Conservation (phyloP, 2,888 invertebrate species). For the Mesorhabditis sp. region DNA sequence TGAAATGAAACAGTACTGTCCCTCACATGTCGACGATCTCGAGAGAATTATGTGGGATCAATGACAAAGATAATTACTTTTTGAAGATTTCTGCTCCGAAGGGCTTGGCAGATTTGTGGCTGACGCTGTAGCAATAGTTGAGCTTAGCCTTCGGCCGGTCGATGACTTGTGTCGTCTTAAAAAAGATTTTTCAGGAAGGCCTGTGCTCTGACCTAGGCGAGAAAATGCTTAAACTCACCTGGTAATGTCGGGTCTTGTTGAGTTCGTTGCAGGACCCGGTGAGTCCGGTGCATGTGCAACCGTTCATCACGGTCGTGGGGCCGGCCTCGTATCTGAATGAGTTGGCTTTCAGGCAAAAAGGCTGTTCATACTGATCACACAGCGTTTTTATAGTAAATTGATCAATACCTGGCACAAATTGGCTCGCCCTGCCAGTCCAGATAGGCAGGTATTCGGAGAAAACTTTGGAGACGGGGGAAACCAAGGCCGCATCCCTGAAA, state of each 20-base stretch:
- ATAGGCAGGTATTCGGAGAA: constrained; percentile 51
- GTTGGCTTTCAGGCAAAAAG: not conserved
- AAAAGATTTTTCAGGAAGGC: not conserved
- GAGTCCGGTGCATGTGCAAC: constrained; percentile 55
- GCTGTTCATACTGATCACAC: not conserved
- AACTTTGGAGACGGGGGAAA: constrained; percentile 49
- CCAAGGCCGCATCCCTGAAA: constrained; percentile 53
- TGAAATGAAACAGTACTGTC: constrained; percentile 55
- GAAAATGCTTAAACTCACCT: constrained; percentile 20
- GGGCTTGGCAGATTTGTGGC: constrained; percentile 42
- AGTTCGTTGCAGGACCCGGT: constrained; percentile 51
- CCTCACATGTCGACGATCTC: constrained; percentile 55
- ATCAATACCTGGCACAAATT: constrained; percentile 43
- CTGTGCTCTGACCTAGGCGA: not conserved
- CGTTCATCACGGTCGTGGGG: constrained; percentile 45
- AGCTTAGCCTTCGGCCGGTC: constrained; percentile 38
- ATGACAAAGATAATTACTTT: constrained; percentile 28
- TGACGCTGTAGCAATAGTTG: constrained; percentile 54
- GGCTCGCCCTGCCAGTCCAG: constrained; percentile 42
- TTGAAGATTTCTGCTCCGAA: constrained; percentile 52
- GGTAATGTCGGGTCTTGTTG: constrained; percentile 42
- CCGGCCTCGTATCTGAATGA: constrained; percentile 48
- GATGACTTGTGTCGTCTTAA: constrained; percentile 45
- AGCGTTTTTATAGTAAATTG: not conserved
- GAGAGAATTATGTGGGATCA: not conserved